Evolutionary conservation across 2,888 invertebrate species (phyloP).

Genomic region (Hydroisotoma schaefferi): DNA sequence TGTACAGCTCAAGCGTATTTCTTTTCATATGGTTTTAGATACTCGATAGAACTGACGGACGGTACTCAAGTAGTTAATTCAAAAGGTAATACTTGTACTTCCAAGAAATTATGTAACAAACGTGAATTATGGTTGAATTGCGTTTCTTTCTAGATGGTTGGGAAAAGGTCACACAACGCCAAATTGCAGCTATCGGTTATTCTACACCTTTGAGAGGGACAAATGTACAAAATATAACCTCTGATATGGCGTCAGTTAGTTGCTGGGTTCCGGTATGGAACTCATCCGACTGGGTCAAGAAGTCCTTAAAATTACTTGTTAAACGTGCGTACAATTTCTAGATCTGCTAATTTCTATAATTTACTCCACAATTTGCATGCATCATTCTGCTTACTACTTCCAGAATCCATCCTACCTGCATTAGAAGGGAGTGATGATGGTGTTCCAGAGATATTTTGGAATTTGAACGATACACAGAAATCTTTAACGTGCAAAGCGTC

Average conservation of each 20-base stretch:
- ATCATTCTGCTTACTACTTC: not conserved
- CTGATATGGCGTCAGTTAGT: conserved; percentile 1
- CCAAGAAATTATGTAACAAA: too few relatives aligned
- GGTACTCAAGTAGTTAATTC: too few relatives aligned
- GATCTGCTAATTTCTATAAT: not conserved
- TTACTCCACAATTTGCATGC: not conserved
- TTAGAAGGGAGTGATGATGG: not conserved
- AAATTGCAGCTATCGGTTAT: too few relatives aligned
- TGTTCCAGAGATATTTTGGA: conserved; percentile 9
- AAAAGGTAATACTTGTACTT: too few relatives aligned
- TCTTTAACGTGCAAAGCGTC: conserved; percentile 7
- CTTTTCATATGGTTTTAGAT: conserved; percentile 11
- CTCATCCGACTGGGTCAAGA: conserved; percentile 15
- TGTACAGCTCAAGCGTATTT: conserved; percentile 1
- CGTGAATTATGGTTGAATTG: too few relatives aligned
- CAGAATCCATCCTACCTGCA: not conserved
- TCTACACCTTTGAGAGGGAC: too few relatives aligned
- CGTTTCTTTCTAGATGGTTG: too few relatives aligned
- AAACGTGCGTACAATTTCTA: conserved; percentile 5
- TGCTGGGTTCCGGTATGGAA: conserved; percentile 20
- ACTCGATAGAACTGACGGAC: not conserved
- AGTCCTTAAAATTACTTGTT: conserved; percentile 11
- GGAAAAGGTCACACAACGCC: too few relatives aligned
- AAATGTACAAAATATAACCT: too few relatives aligned
- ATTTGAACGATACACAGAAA: conserved; percentile 1